Conservation (phyloP, 2,113 vertebrate genomes). For the Melanerpes formicivorus region DNA sequence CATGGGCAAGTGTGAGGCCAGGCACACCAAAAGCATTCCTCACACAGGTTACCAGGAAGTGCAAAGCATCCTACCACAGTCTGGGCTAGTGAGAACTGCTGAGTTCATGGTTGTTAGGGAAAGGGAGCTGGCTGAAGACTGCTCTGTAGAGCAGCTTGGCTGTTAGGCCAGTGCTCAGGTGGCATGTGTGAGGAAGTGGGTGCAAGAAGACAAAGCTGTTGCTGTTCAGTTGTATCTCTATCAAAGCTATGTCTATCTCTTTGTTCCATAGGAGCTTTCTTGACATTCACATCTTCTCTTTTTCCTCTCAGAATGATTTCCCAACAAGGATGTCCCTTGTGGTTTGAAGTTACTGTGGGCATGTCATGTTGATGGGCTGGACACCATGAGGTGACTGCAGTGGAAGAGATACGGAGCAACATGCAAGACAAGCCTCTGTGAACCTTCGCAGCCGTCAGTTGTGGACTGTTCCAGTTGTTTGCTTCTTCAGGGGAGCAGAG, state of each 20-base stretch:
- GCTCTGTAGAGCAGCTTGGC: background rate
- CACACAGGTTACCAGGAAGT: background rate
- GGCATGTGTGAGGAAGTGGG: background rate
- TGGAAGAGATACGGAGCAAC: constrained; percentile 49
- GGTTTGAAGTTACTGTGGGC: constrained; percentile 75
- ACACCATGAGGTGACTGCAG: constrained; percentile 9
- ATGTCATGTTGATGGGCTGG: constrained; percentile 38
- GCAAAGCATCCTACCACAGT: background rate
- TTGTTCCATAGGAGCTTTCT: background rate
- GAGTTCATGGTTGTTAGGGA: background rate
- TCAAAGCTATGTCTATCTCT: background rate
- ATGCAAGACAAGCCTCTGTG: constrained; percentile 47
- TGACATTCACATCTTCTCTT: constrained; percentile 45
- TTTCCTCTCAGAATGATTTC: constrained; percentile 78
- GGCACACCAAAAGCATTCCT: background rate
- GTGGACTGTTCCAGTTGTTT: constrained; percentile 48
- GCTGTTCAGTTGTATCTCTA: background rate
- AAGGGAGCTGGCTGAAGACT: background rate
- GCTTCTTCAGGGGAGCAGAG: constrained; percentile 29
- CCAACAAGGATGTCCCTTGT: constrained; percentile 86
- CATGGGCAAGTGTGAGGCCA: rapidly evolving
- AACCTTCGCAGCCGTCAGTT: constrained; percentile 45
- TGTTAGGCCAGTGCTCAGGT: background rate
- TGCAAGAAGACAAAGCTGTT: background rate
- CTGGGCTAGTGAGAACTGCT: background rate